A percentile compares a stretch with the other conserved stretches of the same genome.
These are phyloP conservation scores for Ephialtes manifestator DNA, from an alignment of 2,888 invertebrate genomes.

Conservation along the genomic window DNA sequence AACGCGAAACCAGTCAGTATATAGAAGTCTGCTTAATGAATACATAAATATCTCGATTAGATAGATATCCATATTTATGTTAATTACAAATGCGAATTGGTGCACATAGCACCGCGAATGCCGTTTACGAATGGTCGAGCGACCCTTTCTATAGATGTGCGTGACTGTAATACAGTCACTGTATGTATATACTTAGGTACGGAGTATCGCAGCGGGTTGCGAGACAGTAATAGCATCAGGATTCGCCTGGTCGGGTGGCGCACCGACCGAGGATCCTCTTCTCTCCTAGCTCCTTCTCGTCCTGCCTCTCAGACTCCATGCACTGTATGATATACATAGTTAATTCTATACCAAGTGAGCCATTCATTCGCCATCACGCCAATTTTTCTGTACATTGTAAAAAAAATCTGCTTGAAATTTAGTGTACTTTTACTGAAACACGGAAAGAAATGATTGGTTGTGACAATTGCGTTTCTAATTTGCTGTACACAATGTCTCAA, in stretches of 20 bases:
- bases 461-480: too few relatives aligned
- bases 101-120: background rate
- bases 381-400: too few relatives aligned
- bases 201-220: constrained; percentile 9
- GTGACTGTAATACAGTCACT: too few relatives aligned
- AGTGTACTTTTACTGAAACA: too few relatives aligned
- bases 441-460: too few relatives aligned
- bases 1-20: background rate
- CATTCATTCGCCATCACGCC: too few relatives aligned
- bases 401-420: too few relatives aligned
- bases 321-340: background rate
- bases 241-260: constrained; percentile 19
- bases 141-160: background rate
- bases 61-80: constrained; percentile 21
- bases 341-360: too few relatives aligned
- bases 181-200: constrained; percentile 7
- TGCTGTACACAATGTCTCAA: too few relatives aligned
- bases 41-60: constrained; percentile 19
- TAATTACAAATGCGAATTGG: constrained; percentile 12
- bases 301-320: constrained; percentile 30
- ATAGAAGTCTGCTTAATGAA: constrained; percentile 7
- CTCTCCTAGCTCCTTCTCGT: constrained; percentile 25
- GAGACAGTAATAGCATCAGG: constrained; percentile 31
- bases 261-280: constrained; percentile 38
- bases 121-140: background rate